phyloP scores from a whole-genome alignment of 2,888 invertebrate genomes.

The Zaprionus bogoriensis region DNA sequence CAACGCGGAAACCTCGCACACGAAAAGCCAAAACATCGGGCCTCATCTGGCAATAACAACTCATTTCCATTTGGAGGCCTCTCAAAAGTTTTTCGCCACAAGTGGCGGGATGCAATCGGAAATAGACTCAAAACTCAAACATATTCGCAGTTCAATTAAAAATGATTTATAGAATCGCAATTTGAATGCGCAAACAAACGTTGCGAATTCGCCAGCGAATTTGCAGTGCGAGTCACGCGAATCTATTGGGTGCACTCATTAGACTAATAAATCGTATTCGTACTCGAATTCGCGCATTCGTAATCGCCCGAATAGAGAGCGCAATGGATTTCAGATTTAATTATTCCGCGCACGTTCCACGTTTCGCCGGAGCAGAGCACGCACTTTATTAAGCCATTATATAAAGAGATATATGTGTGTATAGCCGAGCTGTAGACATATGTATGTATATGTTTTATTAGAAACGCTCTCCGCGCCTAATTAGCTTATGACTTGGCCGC shows the following conservation, averaged over 20 bases:
- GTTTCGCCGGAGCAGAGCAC: constrained; percentile 58
- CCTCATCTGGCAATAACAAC: constrained; percentile 55
- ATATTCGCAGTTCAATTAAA: background rate
- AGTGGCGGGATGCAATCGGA: background rate
- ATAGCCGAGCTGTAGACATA: too few relatives aligned
- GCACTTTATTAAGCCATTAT: constrained; percentile 71
- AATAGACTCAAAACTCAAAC: background rate
- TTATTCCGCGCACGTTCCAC: constrained; percentile 66
- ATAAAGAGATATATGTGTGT: constrained; percentile 54
- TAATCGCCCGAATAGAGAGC: constrained; percentile 44
- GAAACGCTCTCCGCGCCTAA: background rate
- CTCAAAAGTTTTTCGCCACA: background rate
- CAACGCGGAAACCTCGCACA: constrained; percentile 73
- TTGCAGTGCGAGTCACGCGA: constrained; percentile 61
- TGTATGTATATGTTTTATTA: too few relatives aligned
- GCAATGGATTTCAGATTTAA: constrained; percentile 41
- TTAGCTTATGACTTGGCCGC: constrained; percentile 29
- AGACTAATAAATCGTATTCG: constrained; percentile 57
- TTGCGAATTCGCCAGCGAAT: background rate
- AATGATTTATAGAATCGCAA: background rate
- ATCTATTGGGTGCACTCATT: constrained; percentile 58
- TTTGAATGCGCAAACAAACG: background rate
- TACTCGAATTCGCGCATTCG: constrained; percentile 37
- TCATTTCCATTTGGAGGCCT: constrained; percentile 48
- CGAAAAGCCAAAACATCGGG: constrained; percentile 36